Evolutionary conservation across 2,113 vertebrate genomes (phyloP), one percentile per base, ranked within the genome.

Genomic region (Glareola pratincola): DNA sequence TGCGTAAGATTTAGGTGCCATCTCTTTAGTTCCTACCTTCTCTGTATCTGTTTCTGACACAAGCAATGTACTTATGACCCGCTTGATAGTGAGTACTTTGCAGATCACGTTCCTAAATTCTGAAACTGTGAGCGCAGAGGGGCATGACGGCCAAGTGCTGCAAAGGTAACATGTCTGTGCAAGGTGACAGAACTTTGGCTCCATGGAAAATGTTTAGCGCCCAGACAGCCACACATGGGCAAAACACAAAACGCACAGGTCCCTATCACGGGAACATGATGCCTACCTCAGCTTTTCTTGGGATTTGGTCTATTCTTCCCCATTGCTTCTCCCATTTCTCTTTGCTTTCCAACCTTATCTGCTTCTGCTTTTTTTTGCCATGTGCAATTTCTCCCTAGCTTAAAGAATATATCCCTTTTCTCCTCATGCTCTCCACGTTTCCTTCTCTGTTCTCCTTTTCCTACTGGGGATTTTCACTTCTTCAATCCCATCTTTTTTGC

Each of bases 121-220:
- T 53, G 36, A 37, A 63, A 72, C 36, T 48, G 9, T 8, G 4
- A 43, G 6, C 34, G 12, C 2, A 47, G 59, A 63, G 17, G 8
- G 8, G 3, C 10, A 13, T 2, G 0, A 14, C 0, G 2, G 15
- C 26, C 48, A 67, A 51, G 32, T 39, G 24, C 32, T 43, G 53
- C 57, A 59, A 92, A 63, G 14, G 23, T 14, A 81, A 30, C 0
- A 0, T 39, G 15, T 6, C 39, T 5, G 0, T 39, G 26, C 37
- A 78, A 60, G 16, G 22, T 43, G 23, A 60, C 23, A 79, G 45
- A 62, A 85, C 5, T 86, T 69, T 30, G 86, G 12, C 2, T 8
- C 23, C 39, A 20, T 12, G n/a, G 30, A 62, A 24, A n/a, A 79
- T 43, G 7, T n/a, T 36, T 19, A 3, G 71, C 63, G 19, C 9